Base-by-base conservation (phyloP, 2,113 vertebrate species). In the Eira barbara region DNA sequence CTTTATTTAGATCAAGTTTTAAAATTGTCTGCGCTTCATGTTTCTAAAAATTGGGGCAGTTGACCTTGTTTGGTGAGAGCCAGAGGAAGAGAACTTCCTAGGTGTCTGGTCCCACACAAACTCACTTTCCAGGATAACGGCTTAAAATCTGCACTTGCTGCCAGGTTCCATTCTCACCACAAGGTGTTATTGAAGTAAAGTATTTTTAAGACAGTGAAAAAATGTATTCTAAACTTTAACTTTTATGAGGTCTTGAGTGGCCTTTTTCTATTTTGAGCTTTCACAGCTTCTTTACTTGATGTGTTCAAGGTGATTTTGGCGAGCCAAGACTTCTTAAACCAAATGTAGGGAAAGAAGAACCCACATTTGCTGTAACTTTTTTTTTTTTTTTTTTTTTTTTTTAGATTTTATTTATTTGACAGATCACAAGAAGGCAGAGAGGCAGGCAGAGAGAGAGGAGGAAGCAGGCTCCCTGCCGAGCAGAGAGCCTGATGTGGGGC, bases 201-300 rank as follows among this genome's bases (percentile, higher is more conserved):
- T 94, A 84, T 84, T 94, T 63, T 89, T 80, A 76, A 96, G 63
- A 71, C 39, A 42, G 73, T 80, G 80, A 79, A 92, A 76, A 84
- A 65, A 49, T 79, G 25, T 65, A 21, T 74, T 81, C 25, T 79
- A 84, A 57, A 82, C 52, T 63, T 88, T 89, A 36, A 85, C 17
- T 97, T 73, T 94, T 82, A 80, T 86, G 59, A 92, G 69, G 17
- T 83, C 39, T 65, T 45, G 36, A 81, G 42, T 91, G 47, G 12
- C 29, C 13, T 79, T 80, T 83, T 95, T 52, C 65, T 76, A 49
- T 89, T 95, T 89, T 71, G 82, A 12, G 45, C 89, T 92, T 91
- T 82, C 45, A 55, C 47, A 76, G 9, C 5, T 74, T 79, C 49
- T 83, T 80, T 29, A 45, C 49, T 96, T 84, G 42, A 85, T 59